A percentile compares a stretch with the other conserved stretches of the same genome.
These are phyloP conservation scores for Willowsia nigromaculata DNA, from an alignment of 2,888 invertebrate genomes.

Conservation along the genomic window DNA sequence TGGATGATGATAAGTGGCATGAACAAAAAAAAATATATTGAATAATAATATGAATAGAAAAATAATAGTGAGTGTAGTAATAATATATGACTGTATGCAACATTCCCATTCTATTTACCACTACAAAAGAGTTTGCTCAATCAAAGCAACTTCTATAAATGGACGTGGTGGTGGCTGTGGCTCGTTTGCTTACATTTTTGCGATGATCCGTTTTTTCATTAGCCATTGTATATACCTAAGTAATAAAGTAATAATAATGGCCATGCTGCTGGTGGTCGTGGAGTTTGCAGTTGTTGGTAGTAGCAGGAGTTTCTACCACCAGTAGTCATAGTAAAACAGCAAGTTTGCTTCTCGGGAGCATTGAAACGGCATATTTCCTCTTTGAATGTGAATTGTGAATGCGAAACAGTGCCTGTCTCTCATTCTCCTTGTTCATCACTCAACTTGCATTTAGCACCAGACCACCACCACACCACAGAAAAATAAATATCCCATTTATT, in stretches of 20 bases:
- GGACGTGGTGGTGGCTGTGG: neutral
- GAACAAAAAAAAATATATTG: neutral
- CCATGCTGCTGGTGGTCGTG: neutral
- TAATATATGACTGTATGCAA: neutral
- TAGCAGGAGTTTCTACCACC: neutral
- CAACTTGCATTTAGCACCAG: neutral
- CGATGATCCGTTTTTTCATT: constrained; percentile 1
- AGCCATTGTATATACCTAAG: neutral
- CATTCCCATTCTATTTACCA: neutral
- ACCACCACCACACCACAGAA: neutral
- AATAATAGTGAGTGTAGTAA: no score
- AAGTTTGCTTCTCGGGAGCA: neutral
- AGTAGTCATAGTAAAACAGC: neutral
- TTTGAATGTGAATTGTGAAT: neutral
- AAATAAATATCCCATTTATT: neutral
- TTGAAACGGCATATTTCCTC: neutral
- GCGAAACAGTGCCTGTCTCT: neutral
- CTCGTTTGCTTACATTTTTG: neutral
- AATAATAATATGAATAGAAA: neutral
- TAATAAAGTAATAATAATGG: neutral
- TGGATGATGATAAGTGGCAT: neutral
- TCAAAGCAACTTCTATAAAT: constrained; percentile 13
- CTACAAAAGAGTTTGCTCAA: neutral
- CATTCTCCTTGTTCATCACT: neutral
- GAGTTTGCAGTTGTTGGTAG: neutral